A percentile compares a stretch with the other conserved stretches of the same genome.
phyloP scores from a whole-genome alignment of 1,140 invertebrate species.

The Leptestheria dahalacensis region DNA sequence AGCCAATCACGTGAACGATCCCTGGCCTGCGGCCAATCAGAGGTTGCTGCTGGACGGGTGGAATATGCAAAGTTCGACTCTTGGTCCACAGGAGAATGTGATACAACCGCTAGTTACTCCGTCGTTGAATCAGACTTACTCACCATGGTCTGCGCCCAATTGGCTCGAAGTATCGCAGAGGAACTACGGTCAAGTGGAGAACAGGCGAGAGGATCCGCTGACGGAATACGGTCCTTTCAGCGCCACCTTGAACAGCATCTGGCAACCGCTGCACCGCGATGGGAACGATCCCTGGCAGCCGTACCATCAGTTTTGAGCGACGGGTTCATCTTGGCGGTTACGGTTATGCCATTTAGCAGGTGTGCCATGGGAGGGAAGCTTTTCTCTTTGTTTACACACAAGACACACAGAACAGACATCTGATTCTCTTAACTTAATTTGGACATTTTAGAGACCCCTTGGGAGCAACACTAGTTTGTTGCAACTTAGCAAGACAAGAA shows the following conservation, averaged over 20 bases:
- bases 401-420: too few relatives aligned
- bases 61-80: neutral
- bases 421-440: neutral
- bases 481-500: neutral
- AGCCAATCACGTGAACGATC: neutral
- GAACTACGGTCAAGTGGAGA: neutral
- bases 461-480: neutral
- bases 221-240: neutral
- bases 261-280: too few relatives aligned
- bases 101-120: neutral
- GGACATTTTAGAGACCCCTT: neutral
- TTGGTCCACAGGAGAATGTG: neutral
- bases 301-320: neutral
- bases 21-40: neutral
- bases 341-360: too few relatives aligned
- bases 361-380: too few relatives aligned
- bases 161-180: conserved; percentile 3
- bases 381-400: too few relatives aligned
- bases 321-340: too few relatives aligned
- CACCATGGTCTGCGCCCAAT: conserved; percentile 1
- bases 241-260: too few relatives aligned
- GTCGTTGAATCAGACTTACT: neutral
- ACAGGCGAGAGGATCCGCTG: neutral
- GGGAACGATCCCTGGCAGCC: neutral
- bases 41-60: neutral